phyloP scores from a whole-genome alignment of 1,140 invertebrate species.

The Ganaspis sp. region DNA sequence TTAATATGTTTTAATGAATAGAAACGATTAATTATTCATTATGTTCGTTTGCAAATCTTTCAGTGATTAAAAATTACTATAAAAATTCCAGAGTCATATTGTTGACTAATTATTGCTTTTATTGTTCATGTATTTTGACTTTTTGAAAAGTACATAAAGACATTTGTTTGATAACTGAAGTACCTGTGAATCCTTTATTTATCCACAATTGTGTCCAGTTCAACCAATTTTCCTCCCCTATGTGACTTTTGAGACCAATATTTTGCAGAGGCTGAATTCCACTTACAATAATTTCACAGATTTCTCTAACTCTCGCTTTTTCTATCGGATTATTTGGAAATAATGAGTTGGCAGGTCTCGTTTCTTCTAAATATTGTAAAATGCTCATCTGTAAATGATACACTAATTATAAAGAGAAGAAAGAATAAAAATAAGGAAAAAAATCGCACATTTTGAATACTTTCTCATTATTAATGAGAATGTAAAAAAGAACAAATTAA shows the following conservation, averaged over 20 bases:
- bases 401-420: not conserved
- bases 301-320: slow-evolving; percentile 88
- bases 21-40: too few relatives aligned
- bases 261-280: slow-evolving; percentile 98
- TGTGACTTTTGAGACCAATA: slow-evolving; percentile 88
- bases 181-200: slow-evolving; percentile 87
- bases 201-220: slow-evolving; percentile 97
- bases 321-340: slow-evolving; percentile 91
- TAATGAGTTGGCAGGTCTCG: slow-evolving; percentile 87
- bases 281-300: slow-evolving; percentile 90
- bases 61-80: too few relatives aligned
- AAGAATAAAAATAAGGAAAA: too few relatives aligned
- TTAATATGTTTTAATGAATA: too few relatives aligned
- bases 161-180: too few relatives aligned
- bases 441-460: not conserved
- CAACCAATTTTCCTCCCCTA: slow-evolving; percentile 90
- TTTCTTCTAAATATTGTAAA: slow-evolving; percentile 97
- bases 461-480: too few relatives aligned
- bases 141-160: slow-evolving; percentile 45
- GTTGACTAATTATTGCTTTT: not conserved
- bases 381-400: slow-evolving; percentile 83
- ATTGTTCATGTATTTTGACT: too few relatives aligned
- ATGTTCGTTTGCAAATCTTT: too few relatives aligned
- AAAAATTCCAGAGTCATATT: too few relatives aligned
- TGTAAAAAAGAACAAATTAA: too few relatives aligned